phyloP scores from a whole-genome alignment of 2,888 invertebrate species.

The Campoplex nolae region DNA sequence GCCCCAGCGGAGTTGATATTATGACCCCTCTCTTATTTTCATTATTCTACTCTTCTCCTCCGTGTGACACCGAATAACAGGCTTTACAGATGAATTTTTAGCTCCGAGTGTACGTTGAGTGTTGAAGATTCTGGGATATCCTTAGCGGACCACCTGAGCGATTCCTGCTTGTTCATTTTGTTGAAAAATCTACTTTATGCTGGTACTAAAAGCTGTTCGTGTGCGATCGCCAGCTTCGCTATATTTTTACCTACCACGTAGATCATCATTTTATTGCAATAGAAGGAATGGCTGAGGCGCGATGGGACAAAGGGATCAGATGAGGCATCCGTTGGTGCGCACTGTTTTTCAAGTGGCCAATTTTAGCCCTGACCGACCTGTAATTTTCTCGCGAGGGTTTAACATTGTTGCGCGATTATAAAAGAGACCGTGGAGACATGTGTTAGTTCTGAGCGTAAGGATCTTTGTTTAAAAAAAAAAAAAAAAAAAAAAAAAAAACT shows the following conservation, averaged over 20 bases:
- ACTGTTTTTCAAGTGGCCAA: not conserved
- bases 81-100: not conserved
- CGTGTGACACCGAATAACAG: conserved; percentile 48
- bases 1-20: not conserved
- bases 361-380: not conserved
- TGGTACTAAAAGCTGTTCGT: not conserved
- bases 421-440: not conserved
- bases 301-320: not conserved
- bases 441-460: not conserved
- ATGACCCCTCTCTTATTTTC: not conserved
- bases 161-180: not conserved
- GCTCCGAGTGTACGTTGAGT: not conserved
- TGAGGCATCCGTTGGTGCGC: not conserved
- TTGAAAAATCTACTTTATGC: not conserved
- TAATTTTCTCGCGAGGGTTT: not conserved
- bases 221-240: not conserved
- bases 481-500: not conserved
- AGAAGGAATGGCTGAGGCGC: not conserved
- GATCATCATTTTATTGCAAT: not conserved
- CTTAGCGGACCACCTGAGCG: not conserved
- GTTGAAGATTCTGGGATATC: not conserved
- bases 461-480: not conserved
- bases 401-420: not conserved
- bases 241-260: not conserved
- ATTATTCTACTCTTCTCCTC: not conserved